Base-by-base conservation (phyloP, 2,888 invertebrate species). In the Noctua janthina region DNA sequence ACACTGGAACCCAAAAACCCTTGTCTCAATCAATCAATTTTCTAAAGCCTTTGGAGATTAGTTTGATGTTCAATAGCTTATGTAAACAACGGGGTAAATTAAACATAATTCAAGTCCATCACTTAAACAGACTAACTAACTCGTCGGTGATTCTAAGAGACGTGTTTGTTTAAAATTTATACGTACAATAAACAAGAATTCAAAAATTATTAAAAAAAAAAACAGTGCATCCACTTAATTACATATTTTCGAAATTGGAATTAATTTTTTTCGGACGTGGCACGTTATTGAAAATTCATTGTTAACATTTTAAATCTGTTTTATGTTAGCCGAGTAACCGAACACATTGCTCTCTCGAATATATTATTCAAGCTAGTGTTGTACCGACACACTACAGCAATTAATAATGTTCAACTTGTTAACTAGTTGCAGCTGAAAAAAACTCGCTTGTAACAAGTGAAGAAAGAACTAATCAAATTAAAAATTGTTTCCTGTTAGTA, bases 391-490 rank as follows among this genome's bases (percentile, higher is more conserved):
- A 81, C 78, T 75, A 67, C 74, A 79, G 29, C 87, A 90, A 90
- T 89, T 91, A 92, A 89, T 89, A 88, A 84, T 78, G 84, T 86
- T 83, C 82, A 90, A 90, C 88, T 89, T 88, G 81, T 87, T 89
- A 89, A 88, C 83, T 88, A 91, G 87, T 87, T 87, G 88, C 74
- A 90, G 89, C 85, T 88, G 84, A 86, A 86, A 88, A 92, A 91
- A 92, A 91, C 87, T 91, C 89, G 89, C 90, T 92, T 89, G 91
- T 92, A 91, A 91, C 88, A 91, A 91, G 89, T 91, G 91, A 85
- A 90, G 90, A 92, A 90, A 83, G 88, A 92, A 93, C 93, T 93
- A 94, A 94, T 93, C 93, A 93, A 94, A 94, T 94, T 93, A 94
- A 94, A 94, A 94, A 90, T 94, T 93, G 79, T 87, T 90, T 88